Evolutionary conservation across 2,113 vertebrate species (phyloP).

Genomic region (Nyctibius bracteatus): DNA sequence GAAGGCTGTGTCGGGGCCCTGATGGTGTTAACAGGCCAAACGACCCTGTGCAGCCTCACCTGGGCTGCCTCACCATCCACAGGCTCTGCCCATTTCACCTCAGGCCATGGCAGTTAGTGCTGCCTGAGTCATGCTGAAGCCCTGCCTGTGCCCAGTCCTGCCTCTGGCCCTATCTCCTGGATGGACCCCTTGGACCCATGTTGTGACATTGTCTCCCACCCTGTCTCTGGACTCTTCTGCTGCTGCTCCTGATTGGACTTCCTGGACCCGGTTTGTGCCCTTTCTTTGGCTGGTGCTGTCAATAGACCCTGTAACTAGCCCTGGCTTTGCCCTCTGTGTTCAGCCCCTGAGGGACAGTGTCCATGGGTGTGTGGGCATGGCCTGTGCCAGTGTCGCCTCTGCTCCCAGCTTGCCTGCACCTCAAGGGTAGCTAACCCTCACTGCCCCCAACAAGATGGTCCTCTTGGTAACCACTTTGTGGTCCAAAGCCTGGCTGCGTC

Average conservation of each 20-base stretch:
- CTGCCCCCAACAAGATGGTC: background rate
- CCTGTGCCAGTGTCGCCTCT: background rate
- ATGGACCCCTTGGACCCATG: too few species aligned
- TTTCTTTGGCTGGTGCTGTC: background rate
- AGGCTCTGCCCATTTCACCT: background rate
- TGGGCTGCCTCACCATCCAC: background rate
- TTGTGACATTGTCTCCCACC: background rate
- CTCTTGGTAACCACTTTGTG: background rate
- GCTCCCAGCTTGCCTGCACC: background rate
- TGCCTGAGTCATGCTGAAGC: background rate
- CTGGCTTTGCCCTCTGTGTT: background rate
- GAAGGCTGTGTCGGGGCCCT: background rate
- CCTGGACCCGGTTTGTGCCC: background rate
- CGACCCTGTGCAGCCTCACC: background rate
- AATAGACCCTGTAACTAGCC: background rate
- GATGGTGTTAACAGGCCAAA: background rate
- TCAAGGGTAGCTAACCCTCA: background rate
- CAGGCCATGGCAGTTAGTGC: background rate
- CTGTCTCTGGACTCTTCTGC: background rate
- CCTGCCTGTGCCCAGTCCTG: background rate
- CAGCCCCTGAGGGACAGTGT: background rate
- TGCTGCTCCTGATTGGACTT: background rate
- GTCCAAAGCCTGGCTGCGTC: background rate
- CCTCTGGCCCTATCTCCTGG: background rate
- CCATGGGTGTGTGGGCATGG: accelerated